A percentile compares a stretch with the other conserved stretches of the same genome.
These are phyloP conservation scores for Cephalopterus ornatus DNA, from an alignment of 2,113 vertebrate species.

Conservation along the genomic window DNA sequence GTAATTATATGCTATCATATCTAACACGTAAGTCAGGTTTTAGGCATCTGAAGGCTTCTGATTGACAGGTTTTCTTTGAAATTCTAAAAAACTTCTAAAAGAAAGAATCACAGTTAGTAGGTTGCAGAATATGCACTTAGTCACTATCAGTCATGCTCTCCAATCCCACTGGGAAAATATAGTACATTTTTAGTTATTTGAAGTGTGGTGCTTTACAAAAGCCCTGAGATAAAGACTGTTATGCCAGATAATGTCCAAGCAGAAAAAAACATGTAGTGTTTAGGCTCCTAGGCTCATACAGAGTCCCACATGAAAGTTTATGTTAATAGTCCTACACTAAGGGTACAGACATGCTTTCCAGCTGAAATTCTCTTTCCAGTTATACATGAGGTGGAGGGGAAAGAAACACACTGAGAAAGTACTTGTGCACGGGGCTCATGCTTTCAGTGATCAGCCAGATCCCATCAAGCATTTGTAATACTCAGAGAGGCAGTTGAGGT, in stretches of 20 bases:
- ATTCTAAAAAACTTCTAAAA: slow-evolving; percentile 2
- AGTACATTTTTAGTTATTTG: not conserved
- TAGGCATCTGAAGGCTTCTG: slow-evolving; percentile 29
- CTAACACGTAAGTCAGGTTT: slow-evolving; percentile 37
- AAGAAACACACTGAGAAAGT: not conserved
- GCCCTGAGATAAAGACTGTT: not conserved
- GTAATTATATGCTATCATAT: slow-evolving; percentile 27
- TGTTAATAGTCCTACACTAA: not conserved
- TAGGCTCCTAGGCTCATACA: not conserved
- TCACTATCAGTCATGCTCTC: not conserved
- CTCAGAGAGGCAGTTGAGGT: not conserved
- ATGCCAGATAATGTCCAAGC: not conserved
- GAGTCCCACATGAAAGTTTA: not conserved
- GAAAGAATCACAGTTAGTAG: not conserved
- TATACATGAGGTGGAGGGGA: not conserved
- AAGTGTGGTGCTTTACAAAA: not conserved
- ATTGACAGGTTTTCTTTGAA: slow-evolving; percentile 30
- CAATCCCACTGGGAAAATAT: not conserved
- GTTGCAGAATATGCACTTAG: not conserved
- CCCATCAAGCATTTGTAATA: not conserved
- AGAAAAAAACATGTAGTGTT: not conserved
- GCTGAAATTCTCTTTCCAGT: not conserved
- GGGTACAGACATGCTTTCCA: not conserved
- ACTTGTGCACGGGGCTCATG: not conserved
- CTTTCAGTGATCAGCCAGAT: not conserved